A percentile compares a stretch with the other conserved stretches of the same genome.
phyloP scores from a whole-genome alignment of 2,888 invertebrate species.

The Polyommatus iphigenia region DNA sequence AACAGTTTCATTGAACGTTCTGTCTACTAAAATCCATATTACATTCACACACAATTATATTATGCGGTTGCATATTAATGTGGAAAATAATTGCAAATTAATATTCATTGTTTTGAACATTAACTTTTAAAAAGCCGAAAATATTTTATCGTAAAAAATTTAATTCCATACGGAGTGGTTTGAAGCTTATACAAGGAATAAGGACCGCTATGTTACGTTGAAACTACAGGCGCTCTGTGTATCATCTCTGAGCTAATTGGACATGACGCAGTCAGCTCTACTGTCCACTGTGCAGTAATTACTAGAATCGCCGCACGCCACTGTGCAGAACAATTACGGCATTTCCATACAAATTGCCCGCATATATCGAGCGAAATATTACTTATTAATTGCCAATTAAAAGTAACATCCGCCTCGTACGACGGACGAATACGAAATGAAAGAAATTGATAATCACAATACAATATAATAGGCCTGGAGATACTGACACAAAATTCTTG shows the following conservation, averaged over 20 bases:
- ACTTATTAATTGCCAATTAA: conserved; percentile 7
- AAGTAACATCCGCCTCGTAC: not conserved
- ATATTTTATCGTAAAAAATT: not conserved
- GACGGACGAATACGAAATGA: not conserved
- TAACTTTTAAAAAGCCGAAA: too few relatives aligned
- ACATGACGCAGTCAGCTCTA: not conserved
- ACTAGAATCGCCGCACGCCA: not conserved
- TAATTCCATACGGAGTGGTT: not conserved
- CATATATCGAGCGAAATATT: not conserved
- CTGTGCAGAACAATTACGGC: not conserved
- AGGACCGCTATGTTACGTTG: not conserved
- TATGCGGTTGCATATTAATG: too few relatives aligned
- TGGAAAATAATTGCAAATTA: too few relatives aligned
- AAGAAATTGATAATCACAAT: not conserved
- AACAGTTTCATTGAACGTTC: too few relatives aligned
- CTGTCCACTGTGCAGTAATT: not conserved
- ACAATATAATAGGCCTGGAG: not conserved
- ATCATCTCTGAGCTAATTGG: not conserved
- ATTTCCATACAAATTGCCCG: conserved; percentile 11
- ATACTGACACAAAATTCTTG: too few relatives aligned
- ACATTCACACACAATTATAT: too few relatives aligned
- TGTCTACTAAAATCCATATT: too few relatives aligned
- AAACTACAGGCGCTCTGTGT: not conserved
- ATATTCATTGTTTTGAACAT: too few relatives aligned
- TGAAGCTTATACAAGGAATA: too few relatives aligned